Evolutionary conservation across 2,888 invertebrate genomes (phyloP).

Genomic region (Drosophila buzzatii): DNA sequence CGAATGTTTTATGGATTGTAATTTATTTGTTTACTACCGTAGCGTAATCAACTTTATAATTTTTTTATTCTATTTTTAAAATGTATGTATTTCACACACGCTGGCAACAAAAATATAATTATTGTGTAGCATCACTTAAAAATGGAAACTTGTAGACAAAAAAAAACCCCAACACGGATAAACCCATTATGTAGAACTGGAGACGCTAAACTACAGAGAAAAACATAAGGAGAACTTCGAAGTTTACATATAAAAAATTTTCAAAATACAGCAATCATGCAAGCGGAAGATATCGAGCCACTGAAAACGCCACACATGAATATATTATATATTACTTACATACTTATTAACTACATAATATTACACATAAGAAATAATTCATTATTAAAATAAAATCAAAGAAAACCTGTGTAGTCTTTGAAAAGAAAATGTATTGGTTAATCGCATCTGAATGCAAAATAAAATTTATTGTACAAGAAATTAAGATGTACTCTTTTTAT

Average conservation of each 20-base stretch:
- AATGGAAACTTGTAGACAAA: conserved; percentile 71
- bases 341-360: conserved; percentile 71
- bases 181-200: conserved; percentile 19
- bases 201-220: conserved; percentile 28
- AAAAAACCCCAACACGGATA: conserved; percentile 3
- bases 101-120: conserved; percentile 70
- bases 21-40: conserved; percentile 52
- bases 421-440: conserved; percentile 65
- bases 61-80: conserved; percentile 76
- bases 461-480: conserved; percentile 57
- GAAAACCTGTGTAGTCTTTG: conserved; percentile 69
- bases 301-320: conserved; percentile 60
- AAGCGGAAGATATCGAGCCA: conserved; percentile 37
- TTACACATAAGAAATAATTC: conserved; percentile 69
- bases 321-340: conserved; percentile 76
- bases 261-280: conserved; percentile 47
- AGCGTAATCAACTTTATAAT: conserved; percentile 82
- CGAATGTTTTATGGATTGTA: conserved; percentile 32
- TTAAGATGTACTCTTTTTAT: neutral
- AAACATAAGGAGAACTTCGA: conserved; percentile 6
- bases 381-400: conserved; percentile 64
- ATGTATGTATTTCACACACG: conserved; percentile 75
- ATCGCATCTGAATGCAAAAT: conserved; percentile 74
- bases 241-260: conserved; percentile 49
- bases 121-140: conserved; percentile 73